Conservation (phyloP, 2,113 vertebrate species). For the Hystrix cristata region DNA sequence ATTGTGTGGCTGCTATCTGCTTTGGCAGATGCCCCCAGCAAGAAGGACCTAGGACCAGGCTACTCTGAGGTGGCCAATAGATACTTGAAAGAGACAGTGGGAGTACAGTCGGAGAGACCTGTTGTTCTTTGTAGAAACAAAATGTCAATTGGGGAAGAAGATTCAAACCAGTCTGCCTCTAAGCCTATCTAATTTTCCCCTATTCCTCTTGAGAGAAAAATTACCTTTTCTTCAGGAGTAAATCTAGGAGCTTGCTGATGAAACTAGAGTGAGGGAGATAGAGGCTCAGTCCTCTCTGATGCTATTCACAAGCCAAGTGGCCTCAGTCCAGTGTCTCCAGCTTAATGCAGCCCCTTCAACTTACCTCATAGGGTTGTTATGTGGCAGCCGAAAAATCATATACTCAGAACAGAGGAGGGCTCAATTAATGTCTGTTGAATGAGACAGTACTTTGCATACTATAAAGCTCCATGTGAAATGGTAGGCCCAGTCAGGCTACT, state of each 20-base stretch:
- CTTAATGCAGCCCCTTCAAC: background rate
- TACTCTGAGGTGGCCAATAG: background rate
- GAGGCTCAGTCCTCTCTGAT: background rate
- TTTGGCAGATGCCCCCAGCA: background rate
- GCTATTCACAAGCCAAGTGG: background rate
- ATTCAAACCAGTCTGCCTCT: background rate
- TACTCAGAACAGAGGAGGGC: background rate
- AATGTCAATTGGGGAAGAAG: background rate
- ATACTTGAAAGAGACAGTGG: background rate
- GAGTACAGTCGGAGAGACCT: background rate
- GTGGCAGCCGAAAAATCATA: background rate
- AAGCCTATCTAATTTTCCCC: background rate
- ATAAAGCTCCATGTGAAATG: background rate
- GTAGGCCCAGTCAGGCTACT: background rate
- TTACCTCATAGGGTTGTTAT: background rate
- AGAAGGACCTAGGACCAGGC: background rate
- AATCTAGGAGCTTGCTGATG: background rate
- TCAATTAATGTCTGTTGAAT: slow-evolving; percentile 42
- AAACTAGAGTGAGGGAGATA: background rate
- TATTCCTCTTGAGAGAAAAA: background rate
- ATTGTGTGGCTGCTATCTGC: background rate
- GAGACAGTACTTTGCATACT: background rate
- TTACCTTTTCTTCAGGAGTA: background rate
- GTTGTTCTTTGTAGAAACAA: background rate
- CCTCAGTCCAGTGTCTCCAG: background rate